Evolutionary conservation across 2,888 invertebrate species (phyloP).

Genomic region (Lycaena phlaeas): DNA sequence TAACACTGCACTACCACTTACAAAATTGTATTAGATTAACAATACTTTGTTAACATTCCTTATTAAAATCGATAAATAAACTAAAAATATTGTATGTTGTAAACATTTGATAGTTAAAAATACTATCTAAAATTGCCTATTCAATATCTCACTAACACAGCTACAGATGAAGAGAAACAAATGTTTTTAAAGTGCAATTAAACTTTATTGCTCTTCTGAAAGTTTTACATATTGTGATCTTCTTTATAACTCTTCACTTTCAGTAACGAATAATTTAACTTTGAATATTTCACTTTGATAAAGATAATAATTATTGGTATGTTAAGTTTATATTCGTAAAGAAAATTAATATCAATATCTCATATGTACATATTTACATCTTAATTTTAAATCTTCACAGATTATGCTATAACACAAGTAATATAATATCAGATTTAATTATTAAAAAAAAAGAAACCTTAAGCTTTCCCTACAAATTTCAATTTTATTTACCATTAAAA

Average conservation of each 20-base stretch:
- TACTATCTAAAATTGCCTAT: slow-evolving; percentile 1
- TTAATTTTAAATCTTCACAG: slow-evolving; percentile 38
- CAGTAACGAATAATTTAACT: no score
- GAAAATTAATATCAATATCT: slow-evolving; percentile 54
- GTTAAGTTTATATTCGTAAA: slow-evolving; percentile 45
- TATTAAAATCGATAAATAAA: slow-evolving; percentile 5
- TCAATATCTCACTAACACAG: slow-evolving; percentile 5
- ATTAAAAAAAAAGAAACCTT: slow-evolving; percentile 21
- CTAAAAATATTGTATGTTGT: slow-evolving; percentile 2
- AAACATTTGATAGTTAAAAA: slow-evolving; percentile 4
- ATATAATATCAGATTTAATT: slow-evolving; percentile 35
- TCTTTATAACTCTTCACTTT: no score
- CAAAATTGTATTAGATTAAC: slow-evolving; percentile 4
- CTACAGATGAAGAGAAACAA: neutral
- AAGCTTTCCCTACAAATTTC: slow-evolving; percentile 23
- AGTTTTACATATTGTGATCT: no score
- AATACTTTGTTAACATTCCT: slow-evolving; percentile 2
- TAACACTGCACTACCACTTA: slow-evolving; percentile 3
- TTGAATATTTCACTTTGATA: no score
- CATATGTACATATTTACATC: slow-evolving; percentile 71
- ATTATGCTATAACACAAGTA: slow-evolving; percentile 40
- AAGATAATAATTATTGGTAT: slow-evolving; percentile 34
- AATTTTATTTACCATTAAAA: slow-evolving; percentile 14
- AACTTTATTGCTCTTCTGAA: neutral
- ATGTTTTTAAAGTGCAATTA: neutral